phyloP scores from a whole-genome alignment of 2,888 invertebrate species.

The Idaea biselata region DNA sequence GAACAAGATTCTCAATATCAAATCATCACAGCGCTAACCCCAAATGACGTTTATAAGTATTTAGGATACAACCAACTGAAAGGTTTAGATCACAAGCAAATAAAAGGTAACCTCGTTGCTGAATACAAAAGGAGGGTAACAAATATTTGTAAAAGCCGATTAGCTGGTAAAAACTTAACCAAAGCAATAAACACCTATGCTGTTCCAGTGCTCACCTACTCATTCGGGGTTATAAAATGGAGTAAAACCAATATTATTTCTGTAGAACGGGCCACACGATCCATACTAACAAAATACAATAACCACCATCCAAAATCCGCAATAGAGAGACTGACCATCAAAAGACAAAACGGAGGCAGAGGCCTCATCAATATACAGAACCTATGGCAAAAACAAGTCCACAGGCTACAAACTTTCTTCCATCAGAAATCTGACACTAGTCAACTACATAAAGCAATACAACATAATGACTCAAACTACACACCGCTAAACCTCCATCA shows the following conservation, averaged over 20 bases:
- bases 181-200: conserved; percentile 13
- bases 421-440: not conserved
- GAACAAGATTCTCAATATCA: not conserved
- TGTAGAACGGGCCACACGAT: conserved; percentile 16
- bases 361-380: conserved; percentile 7
- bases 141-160: not conserved
- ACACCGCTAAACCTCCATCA: not conserved
- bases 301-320: conserved; percentile 14
- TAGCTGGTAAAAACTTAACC: not conserved
- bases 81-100: not conserved
- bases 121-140: not conserved
- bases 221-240: conserved; percentile 12
- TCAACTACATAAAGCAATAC: not conserved
- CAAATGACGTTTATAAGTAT: not conserved
- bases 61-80: not conserved
- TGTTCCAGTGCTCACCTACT: conserved; percentile 9
- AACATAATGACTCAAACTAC: not conserved
- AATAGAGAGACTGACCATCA: conserved; percentile 8
- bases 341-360: conserved; percentile 12
- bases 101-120: not conserved
- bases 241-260: conserved; percentile 11
- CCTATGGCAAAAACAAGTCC: not conserved
- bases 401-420: not conserved
- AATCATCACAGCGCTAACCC: not conserved
- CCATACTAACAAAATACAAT: conserved; percentile 11